Percentiles rank a stretch among this genome's conserved stretches.
Evolutionary conservation across 2,888 invertebrate species (phyloP).

Genomic region (Mimas tiliae): DNA sequence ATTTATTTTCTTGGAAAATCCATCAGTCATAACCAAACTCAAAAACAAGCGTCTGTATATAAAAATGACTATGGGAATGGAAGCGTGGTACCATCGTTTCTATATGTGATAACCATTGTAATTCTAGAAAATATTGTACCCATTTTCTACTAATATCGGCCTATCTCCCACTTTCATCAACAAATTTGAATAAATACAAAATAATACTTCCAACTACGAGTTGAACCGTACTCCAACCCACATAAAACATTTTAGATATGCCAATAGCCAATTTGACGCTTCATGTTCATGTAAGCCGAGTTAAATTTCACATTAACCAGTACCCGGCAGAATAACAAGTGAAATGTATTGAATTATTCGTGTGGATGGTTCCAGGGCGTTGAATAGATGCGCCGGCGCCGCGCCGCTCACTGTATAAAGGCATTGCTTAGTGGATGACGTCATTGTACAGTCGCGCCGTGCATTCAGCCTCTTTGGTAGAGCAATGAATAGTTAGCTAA

Average conservation of each 20-base stretch:
- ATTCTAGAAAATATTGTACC: too few species aligned
- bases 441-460: constrained; percentile 39
- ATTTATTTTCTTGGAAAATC: too few species aligned
- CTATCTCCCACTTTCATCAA: too few species aligned
- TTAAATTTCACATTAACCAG: constrained; percentile 28
- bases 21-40: too few species aligned
- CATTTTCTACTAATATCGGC: too few species aligned
- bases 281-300: constrained; percentile 15
- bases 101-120: too few species aligned
- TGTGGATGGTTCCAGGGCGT: constrained; percentile 26
- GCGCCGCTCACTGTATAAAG: constrained; percentile 48
- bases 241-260: constrained; percentile 5
- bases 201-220: neutral
- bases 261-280: constrained; percentile 3
- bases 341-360: constrained; percentile 27
- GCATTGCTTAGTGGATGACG: constrained; percentile 41
- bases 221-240: neutral
- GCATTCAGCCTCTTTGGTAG: constrained; percentile 25
- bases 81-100: too few species aligned
- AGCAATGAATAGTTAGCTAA: constrained; percentile 7
- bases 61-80: too few species aligned
- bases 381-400: constrained; percentile 61
- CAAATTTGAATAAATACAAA: neutral
- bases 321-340: constrained; percentile 26
- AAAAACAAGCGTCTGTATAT: too few species aligned